phyloP scores from a whole-genome alignment of 2,113 vertebrate species.

The Psettodes erumei region DNA sequence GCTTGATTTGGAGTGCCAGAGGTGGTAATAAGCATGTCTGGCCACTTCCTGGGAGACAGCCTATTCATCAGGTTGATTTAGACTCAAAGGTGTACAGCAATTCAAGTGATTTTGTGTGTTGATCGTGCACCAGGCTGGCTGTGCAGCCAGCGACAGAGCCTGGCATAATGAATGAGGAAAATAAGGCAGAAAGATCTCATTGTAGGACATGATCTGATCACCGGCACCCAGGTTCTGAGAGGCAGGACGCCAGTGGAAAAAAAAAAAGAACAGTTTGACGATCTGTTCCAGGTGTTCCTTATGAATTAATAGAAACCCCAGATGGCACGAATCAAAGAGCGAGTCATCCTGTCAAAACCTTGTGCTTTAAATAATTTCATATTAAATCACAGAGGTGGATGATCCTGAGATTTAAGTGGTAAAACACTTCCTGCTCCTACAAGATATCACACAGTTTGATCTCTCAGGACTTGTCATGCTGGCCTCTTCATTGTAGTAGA shows the following conservation, averaged over 20 bases:
- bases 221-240: slow-evolving; percentile 1
- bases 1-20: slow-evolving; percentile 91
- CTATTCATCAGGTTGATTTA: slow-evolving; percentile 87
- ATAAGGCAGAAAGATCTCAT: slow-evolving; percentile 1
- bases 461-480: neutral
- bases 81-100: slow-evolving; percentile 83
- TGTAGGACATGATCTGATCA: slow-evolving; percentile 10
- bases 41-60: slow-evolving; percentile 86
- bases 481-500: slow-evolving; percentile 11
- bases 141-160: neutral
- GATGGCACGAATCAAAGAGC: slow-evolving; percentile 15
- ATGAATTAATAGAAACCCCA: slow-evolving; percentile 29
- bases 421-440: neutral
- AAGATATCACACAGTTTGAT: slow-evolving; percentile 1
- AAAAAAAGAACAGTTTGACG: neutral
- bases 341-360: slow-evolving; percentile 19
- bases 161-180: slow-evolving; percentile 33
- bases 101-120: slow-evolving; percentile 72
- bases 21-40: slow-evolving; percentile 88
- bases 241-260: neutral
- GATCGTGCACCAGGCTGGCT: slow-evolving; percentile 24
- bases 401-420: neutral
- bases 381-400: neutral
- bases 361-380: slow-evolving; percentile 7
- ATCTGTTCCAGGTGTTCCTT: slow-evolving; percentile 31